Evolutionary conservation across 1,140 invertebrate species (phyloP), one percentile per base, ranked within the genome.

Genomic region (Spodoptera frugiperda): DNA sequence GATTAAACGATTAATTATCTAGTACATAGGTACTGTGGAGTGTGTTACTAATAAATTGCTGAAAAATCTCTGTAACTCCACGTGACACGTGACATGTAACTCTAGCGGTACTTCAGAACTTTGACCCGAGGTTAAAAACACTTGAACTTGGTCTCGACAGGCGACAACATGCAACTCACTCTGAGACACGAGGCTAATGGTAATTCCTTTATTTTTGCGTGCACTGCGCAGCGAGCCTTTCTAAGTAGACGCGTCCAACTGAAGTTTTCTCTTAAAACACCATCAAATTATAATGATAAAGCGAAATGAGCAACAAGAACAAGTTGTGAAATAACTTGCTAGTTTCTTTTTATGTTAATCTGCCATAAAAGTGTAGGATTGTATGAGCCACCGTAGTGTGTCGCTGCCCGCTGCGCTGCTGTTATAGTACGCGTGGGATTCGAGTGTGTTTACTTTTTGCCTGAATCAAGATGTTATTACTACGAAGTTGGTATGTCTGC

Each of bases 331-430:
- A 67, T 67, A 67, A 48, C 63, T 67, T 49, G 39, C 11, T 33
- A 19, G 39, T 49, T 67, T 67, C 63, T 67, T 65, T 65, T 67
- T 67, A 67, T 67, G 63, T 46, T 67, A 67, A 67, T 67, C 63
- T 67, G 44, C 25, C 21, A 12, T 21, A 67, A 67, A 67, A 67
- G 63, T 44, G 63, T 46, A 21, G 19, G 48, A 67, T 67, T 25
- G 63, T 67, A 67, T 44, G 59, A 63, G 59, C 59, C 59, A 10
- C 15, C 15, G 33, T 63, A 44, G 33, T 30, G 19, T 25, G 54
- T 30, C 21, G 54, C 19, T 63, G 25, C 25, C 25, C 25, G 25
- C 25, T 25, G 25, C 25, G 25, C 25, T 25, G 25, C 25, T 25
- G 17, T 59, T 5, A 65, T 65, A 65, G 61, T 65, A 48, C 48